These are phyloP conservation scores for Drosophila grimshawi DNA, from an alignment of 1,140 invertebrate species.

Conservation along the genomic window DNA sequence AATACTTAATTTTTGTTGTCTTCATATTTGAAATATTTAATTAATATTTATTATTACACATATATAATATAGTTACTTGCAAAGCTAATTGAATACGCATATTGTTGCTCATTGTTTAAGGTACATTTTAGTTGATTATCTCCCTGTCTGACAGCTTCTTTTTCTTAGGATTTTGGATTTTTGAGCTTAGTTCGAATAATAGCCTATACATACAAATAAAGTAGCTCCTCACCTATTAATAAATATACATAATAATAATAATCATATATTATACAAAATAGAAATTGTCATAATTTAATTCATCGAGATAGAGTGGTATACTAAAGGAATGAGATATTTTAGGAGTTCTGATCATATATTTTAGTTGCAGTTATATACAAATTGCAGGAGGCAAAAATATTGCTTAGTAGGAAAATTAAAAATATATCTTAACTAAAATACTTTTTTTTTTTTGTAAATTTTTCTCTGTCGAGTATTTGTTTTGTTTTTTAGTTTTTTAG, in stretches of 20 bases:
- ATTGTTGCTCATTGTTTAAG: constrained; percentile 63
- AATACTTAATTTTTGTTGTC: constrained; percentile 42
- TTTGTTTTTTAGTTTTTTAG: constrained; percentile 22
- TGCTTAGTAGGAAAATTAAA: constrained; percentile 32
- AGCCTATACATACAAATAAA: constrained; percentile 22
- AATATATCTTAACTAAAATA: constrained; percentile 61
- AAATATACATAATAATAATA: constrained; percentile 34
- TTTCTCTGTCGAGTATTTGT: constrained; percentile 67
- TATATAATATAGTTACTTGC: constrained; percentile 44
- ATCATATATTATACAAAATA: constrained; percentile 29
- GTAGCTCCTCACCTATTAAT: constrained; percentile 28
- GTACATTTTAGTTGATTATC: constrained; percentile 66
- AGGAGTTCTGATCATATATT: not conserved
- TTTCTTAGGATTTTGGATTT: constrained; percentile 57
- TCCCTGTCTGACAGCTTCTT: constrained; percentile 5
- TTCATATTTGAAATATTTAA: constrained; percentile 27
- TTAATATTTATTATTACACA: constrained; percentile 16
- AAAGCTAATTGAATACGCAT: constrained; percentile 77
- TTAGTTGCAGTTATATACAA: constrained; percentile 29
- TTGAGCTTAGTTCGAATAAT: constrained; percentile 64
- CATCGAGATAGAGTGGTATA: constrained; percentile 28
- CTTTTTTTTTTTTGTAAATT: constrained; percentile 52
- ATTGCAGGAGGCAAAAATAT: constrained; percentile 18
- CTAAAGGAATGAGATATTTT: constrained; percentile 55
- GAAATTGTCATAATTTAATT: constrained; percentile 11